phyloP scores from a whole-genome alignment of 2,113 vertebrate species.

The Archocentrus centrarchus region DNA sequence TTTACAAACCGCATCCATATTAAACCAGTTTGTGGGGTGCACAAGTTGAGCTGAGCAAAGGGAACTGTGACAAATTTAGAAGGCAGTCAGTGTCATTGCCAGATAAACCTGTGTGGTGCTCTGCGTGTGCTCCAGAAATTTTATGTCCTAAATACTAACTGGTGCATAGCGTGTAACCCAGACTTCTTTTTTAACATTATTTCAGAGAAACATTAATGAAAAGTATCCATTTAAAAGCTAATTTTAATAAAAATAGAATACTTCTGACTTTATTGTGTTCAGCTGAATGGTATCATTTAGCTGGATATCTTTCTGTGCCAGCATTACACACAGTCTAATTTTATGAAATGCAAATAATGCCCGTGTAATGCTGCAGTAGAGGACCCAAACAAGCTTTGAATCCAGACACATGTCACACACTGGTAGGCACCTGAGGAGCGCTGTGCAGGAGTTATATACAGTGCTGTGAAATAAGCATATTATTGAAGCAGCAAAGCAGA shows the following conservation, averaged over 20 bases:
- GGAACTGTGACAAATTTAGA: not conserved
- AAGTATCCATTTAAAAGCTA: not conserved
- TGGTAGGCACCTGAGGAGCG: not conserved
- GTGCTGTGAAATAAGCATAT: too few species aligned
- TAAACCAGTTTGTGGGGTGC: not conserved
- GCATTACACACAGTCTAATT: not conserved
- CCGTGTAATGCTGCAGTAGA: not conserved
- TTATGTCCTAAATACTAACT: not conserved
- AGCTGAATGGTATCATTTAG: not conserved
- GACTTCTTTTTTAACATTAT: too few species aligned
- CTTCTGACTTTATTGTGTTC: not conserved
- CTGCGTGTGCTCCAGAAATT: not conserved
- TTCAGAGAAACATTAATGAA: not conserved
- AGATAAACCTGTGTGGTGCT: not conserved
- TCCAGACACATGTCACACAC: not conserved
- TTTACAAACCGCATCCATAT: not conserved
- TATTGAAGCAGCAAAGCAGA: not conserved
- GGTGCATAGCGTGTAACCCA: not conserved
- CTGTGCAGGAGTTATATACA: too few species aligned
- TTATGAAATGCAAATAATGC: not conserved
- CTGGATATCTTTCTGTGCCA: not conserved
- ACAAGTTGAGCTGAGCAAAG: not conserved
- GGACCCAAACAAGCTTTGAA: not conserved
- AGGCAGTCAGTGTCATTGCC: not conserved
- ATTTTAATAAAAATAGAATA: not conserved